Evolutionary conservation across 2,797 vertebrate genomes (phyloP).

Genomic region (Hemibagrus guttatus): DNA sequence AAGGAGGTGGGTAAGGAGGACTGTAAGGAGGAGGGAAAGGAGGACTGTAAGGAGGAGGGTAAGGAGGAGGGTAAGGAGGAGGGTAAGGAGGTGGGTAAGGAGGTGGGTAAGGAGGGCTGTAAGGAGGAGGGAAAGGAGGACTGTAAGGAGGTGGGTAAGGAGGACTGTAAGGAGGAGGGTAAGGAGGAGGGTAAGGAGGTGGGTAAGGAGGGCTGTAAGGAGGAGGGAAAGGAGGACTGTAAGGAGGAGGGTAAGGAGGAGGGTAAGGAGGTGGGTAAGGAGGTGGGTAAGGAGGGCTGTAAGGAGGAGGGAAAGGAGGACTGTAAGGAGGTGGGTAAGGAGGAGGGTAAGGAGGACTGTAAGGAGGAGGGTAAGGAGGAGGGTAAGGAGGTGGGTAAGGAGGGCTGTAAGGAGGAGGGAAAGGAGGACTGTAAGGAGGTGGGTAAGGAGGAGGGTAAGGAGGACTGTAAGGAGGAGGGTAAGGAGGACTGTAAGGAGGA

Average conservation of each 20-base stretch:
- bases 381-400: too few species aligned
- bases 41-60: background rate
- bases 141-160: background rate
- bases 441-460: background rate
- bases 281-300: background rate
- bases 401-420: too few species aligned
- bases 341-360: constrained; percentile 48
- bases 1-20: too few species aligned
- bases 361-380: constrained; percentile 89
- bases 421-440: background rate
- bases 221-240: background rate
- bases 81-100: background rate
- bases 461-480: background rate
- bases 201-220: background rate
- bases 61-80: too few species aligned
- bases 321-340: background rate
- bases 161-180: background rate
- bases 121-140: too few species aligned
- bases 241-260: too few species aligned
- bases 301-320: background rate
- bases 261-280: background rate
- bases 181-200: background rate
- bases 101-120: too few species aligned
- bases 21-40: background rate
- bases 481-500: background rate